phyloP scores from a whole-genome alignment of 2,113 vertebrate genomes.

The Cheilinus undulatus region DNA sequence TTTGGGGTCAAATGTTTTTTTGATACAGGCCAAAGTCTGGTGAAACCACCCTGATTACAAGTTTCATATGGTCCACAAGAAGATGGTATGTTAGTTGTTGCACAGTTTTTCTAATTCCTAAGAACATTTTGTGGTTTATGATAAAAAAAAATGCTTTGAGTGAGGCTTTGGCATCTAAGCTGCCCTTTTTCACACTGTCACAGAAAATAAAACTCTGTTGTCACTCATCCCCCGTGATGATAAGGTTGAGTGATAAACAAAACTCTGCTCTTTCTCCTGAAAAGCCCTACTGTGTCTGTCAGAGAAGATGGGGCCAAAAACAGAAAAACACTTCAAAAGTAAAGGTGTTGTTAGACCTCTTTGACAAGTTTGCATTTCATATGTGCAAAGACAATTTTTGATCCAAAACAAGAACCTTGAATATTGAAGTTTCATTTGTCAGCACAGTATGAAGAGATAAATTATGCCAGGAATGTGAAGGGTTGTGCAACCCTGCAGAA shows the following conservation, averaged over 20 bases:
- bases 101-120: not conserved
- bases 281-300: no score
- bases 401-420: not conserved
- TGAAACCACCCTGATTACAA: no score
- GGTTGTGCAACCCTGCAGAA: not conserved
- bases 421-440: no score
- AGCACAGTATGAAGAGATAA: no score
- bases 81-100: not conserved
- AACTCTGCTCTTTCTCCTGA: not conserved
- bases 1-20: no score
- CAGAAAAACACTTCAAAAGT: not conserved
- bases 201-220: no score
- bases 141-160: not conserved
- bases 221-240: no score
- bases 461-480: no score
- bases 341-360: no score
- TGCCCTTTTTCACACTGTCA: not conserved
- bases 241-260: not conserved
- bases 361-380: no score
- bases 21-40: no score
- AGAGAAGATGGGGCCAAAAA: no score
- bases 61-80: not conserved
- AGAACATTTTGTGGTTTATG: not conserved
- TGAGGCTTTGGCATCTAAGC: not conserved
- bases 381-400: not conserved